Percentiles rank a stretch among this genome's conserved stretches.
These are phyloP conservation scores for Coluber constrictor DNA, from an alignment of 2,797 vertebrate species.

Conservation along the genomic window DNA sequence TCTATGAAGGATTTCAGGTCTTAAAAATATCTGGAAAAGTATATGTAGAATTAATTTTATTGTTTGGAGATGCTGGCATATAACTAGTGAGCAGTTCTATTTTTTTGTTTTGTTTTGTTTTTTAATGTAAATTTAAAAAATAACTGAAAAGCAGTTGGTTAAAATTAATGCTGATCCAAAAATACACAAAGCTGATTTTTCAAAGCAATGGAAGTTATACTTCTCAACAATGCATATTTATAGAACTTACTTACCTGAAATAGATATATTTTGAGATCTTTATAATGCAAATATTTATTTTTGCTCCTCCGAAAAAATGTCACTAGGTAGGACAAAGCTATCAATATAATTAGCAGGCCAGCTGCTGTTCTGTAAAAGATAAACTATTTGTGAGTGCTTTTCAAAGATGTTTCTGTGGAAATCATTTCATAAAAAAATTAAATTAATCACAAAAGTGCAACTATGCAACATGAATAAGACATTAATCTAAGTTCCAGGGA, in stretches of 20 bases:
- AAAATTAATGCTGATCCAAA: background rate
- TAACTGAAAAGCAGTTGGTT: background rate
- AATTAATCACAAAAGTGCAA: constrained; percentile 1
- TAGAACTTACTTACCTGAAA: constrained; percentile 78
- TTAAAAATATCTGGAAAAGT: background rate
- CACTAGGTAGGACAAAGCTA: constrained; percentile 75
- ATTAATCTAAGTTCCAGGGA: background rate
- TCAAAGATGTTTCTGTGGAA: background rate
- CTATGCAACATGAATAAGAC: background rate
- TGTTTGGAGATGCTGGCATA: background rate
- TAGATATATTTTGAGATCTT: constrained; percentile 72
- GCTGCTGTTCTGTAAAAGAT: constrained; percentile 74
- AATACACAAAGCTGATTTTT: background rate
- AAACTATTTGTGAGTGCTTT: background rate
- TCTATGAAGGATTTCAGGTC: background rate
- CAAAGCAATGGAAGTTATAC: background rate
- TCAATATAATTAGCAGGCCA: constrained; percentile 79
- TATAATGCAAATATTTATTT: constrained; percentile 59
- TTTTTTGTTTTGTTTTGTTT: background rate
- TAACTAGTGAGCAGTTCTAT: background rate
- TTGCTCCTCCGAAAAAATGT: constrained; percentile 65
- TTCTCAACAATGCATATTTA: constrained; percentile 11
- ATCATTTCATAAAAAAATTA: background rate
- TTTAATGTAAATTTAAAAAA: background rate
- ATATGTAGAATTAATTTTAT: background rate